phyloP scores from a whole-genome alignment of 2,797 vertebrate species.

The Coregonus suidteri region DNA sequence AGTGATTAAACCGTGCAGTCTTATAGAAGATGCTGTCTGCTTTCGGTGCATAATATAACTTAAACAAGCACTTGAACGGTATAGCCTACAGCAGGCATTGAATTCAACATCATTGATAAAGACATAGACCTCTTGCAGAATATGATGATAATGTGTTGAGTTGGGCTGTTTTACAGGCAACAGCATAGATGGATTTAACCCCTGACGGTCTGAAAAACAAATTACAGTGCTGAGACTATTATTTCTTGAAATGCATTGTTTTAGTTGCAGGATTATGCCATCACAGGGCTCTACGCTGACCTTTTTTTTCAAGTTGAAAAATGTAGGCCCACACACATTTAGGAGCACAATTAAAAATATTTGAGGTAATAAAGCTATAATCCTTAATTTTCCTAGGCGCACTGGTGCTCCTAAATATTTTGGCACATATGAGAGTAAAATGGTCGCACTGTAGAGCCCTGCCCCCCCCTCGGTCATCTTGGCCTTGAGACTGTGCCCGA shows the following conservation, averaged over 20 bases:
- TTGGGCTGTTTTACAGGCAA: not conserved
- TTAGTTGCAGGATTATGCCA: not conserved
- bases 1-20: conserved; percentile 38
- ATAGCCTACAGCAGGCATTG: not conserved
- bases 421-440: no score
- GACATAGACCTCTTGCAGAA: not conserved
- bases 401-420: no score
- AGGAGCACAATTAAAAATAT: no score
- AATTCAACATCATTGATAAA: not conserved
- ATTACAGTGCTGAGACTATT: not conserved
- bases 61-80: not conserved
- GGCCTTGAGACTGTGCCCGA: conserved; percentile 17
- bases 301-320: no score
- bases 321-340: no score
- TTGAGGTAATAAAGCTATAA: no score
- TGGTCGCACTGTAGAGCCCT: no score
- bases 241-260: not conserved
- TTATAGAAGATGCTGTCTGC: conserved; percentile 22
- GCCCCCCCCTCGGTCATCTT: not conserved
- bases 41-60: conserved; percentile 1
- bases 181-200: not conserved
- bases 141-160: not conserved
- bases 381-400: no score
- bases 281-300: not conserved
- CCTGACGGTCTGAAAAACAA: not conserved